Evolutionary conservation across 2,113 vertebrate genomes (phyloP).

Genomic region (Rhodinocichla rosea): DNA sequence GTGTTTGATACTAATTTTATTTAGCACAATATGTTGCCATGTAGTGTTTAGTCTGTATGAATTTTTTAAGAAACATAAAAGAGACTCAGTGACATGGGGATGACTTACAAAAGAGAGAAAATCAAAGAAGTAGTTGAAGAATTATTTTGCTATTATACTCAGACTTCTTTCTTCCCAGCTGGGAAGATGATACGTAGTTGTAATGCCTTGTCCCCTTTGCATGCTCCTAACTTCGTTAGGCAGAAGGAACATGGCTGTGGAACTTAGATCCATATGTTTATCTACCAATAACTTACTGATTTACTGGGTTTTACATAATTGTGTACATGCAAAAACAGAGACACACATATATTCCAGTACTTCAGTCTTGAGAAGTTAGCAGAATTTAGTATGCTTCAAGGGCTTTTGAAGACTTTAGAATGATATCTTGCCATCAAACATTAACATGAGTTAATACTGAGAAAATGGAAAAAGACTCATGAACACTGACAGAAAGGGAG

Average conservation of each 20-base stretch:
- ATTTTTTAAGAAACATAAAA: conserved; percentile 1
- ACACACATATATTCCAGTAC: not conserved
- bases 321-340: not conserved
- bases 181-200: not conserved
- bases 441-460: not conserved
- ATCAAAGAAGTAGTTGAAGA: not conserved
- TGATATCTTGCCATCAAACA: accelerated
- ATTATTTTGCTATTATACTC: not conserved
- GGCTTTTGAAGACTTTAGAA: not conserved
- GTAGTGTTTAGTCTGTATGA: not conserved
- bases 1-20: not conserved
- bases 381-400: not conserved
- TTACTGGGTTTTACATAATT: not conserved
- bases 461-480: not conserved
- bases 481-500: not conserved
- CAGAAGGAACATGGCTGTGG: not conserved
- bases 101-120: not conserved
- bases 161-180: not conserved
- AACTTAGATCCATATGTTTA: not conserved
- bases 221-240: not conserved
- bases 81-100: not conserved
- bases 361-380: not conserved
- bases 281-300: not conserved
- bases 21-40: not conserved
- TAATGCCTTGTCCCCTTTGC: not conserved